Conservation (phyloP, 2,888 invertebrate species). For the Synanthedon myopaeformis region DNA sequence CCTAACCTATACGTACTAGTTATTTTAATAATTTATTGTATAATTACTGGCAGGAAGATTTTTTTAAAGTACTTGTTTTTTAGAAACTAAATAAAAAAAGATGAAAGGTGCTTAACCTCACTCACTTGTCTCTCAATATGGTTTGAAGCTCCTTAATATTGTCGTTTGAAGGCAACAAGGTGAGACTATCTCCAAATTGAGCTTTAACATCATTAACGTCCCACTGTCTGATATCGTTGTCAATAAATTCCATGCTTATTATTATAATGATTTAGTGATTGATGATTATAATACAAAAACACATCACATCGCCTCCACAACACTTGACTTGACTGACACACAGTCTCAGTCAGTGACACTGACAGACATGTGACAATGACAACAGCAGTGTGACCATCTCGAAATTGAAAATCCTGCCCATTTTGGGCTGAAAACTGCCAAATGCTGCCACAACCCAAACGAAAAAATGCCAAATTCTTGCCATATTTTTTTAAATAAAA, state of each 20-base stretch:
- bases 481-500: no score
- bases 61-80: no score
- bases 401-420: no score
- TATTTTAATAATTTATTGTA: no score
- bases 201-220: constrained; percentile 54
- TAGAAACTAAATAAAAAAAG: background rate
- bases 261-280: background rate
- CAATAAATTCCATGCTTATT: constrained; percentile 46
- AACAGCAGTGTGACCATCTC: no score
- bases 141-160: constrained; percentile 88
- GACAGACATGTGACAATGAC: background rate
- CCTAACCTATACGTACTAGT: no score
- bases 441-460: no score
- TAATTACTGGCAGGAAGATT: no score
- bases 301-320: background rate
- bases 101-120: constrained; percentile 28
- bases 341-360: background rate
- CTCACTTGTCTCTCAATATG: constrained; percentile 88
- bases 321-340: no score
- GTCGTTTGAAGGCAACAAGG: constrained; percentile 79
- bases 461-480: no score
- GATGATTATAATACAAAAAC: constrained; percentile 3
- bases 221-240: constrained; percentile 55
- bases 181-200: constrained; percentile 77
- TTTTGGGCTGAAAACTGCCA: no score